Base-by-base conservation (phyloP, 2,113 vertebrate species). In the Mustelus asterias region DNA sequence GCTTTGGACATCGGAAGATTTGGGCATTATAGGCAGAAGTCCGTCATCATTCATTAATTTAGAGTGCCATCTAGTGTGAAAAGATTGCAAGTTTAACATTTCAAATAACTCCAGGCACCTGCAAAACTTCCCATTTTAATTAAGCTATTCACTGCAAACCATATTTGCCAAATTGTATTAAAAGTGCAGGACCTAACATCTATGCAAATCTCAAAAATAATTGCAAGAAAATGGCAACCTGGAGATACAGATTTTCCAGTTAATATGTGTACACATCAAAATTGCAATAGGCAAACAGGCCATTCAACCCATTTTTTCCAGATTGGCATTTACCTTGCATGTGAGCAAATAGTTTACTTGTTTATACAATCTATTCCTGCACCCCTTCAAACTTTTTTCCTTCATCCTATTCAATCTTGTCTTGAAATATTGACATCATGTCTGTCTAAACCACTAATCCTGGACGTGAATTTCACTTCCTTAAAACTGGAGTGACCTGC, bases 31-130 rank as follows among this genome's bases (percentile, higher is more conserved):
- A 14, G 41, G 69, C 44, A 48, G 10, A 29, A 8, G 33, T 67
- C 24, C 72, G 4, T 54, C 48, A n/a, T 69, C 65, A 94, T 54
- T 41, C 44, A 26, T 95, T 95, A 70, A 76, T 95, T 72, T 95
- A 54, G 44, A 95, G 94, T 95, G 94, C 94, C 94, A 95, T 76
- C 94, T 95, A 95, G 94, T 95, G 94, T 29, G 26, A 33, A 54
- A 95, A 48, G 37, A 69, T 70, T 95, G 37, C 93, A 95, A 72
- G 67, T 26, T 72, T 72, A 65, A 29, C 54, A 90, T 65, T 16
- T 93, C 58, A n/a, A n/a, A 41, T 70, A 37, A 94, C 29, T 8
- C 94, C 65, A 67, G 26, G 26, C 37, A 94, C 37, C 29, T n/a
- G n/a, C 58, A 69, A 18, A 37, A 67, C 26, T 48, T 48, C 41